Evolutionary conservation across 2,113 vertebrate genomes (phyloP), one percentile per base, ranked within the genome.

Genomic region (Spermophilus dauricus): DNA sequence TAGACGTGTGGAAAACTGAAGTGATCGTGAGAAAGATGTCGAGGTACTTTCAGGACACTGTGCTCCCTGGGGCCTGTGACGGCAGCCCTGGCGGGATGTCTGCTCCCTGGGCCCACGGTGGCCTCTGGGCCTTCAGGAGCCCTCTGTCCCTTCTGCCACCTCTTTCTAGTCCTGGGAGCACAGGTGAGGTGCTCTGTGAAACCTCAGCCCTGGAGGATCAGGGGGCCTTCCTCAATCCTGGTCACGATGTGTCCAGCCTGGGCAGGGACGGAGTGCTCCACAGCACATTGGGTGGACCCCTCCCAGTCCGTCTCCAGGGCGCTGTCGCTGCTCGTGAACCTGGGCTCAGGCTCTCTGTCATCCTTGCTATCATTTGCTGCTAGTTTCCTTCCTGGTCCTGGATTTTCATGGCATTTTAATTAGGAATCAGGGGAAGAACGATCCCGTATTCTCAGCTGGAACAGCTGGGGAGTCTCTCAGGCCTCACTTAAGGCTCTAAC

Each of bases 361-460:
- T 51, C 34, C 22, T 87, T 2, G 0, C 4, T 30, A 0, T 28
- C 24, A 69, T 22, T 56, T 70, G 17, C 78, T 84, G 69, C 39
- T 84, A 80, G 2, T 32, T 67, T 81, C 72, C 13, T 42, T 75
- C 89, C 28, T 86, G 39, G 48, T 56, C 32, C 28, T 91, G 88
- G 34, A 18, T 76, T 76, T 93, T 85, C 67, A 63, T 81, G 81
- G 8, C 30, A 7, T 90, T 94, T 96, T 91, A 91, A 93, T 94
- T 61, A 75, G 78, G 86, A 91, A 67, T 65, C 94, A n/a, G 48
- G 76, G 77, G 89, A 96, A 26, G 58, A 73, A 34, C 70, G 86
- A 75, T 45, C 34, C 65, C 5, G 45, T 5, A 18, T 39, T 32
- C n/a, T n/a, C n/a, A n/a, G n/a, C n/a, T n/a, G n/a, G n/a, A n/a